Percentiles rank a stretch among this genome's conserved stretches.
Evolutionary conservation across 53 echinoderm and acorn worm species (phyloP).

Genomic region (Stichopus horrens): DNA sequence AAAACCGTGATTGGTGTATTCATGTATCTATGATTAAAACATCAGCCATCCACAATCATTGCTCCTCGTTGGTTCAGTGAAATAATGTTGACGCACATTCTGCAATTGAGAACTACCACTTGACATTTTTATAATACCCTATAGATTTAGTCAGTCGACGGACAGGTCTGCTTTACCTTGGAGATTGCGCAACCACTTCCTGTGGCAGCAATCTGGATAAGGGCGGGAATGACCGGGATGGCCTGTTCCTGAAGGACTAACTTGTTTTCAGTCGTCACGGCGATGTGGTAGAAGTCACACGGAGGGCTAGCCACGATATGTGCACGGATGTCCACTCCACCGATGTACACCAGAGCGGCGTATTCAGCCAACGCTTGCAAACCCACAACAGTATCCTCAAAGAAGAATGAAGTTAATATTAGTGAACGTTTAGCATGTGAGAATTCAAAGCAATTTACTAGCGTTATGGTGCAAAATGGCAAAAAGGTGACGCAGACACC

Average conservation of each 20-base stretch:
- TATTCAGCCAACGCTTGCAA: conserved; percentile 79
- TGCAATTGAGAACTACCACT: no score
- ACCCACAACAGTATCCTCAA: conserved; percentile 81
- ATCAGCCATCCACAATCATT: no score
- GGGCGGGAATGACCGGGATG: conserved; percentile 53
- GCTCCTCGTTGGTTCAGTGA: no score
- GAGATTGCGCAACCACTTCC: conserved; percentile 75
- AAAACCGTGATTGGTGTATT: no score
- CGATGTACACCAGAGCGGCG: conserved; percentile 62
- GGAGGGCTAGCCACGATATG: conserved; percentile 28
- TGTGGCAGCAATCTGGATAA: conserved; percentile 59
- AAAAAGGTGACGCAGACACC: no score
- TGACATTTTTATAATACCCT: no score
- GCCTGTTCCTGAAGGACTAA: conserved; percentile 61
- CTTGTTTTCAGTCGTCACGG: conserved; percentile 59
- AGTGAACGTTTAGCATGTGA: no score
- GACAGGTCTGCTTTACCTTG: conserved; percentile 53
- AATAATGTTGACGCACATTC: no score
- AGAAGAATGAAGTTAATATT: neutral
- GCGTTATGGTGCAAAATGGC: no score
- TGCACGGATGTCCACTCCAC: conserved; percentile 32
- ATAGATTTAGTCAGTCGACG: no score
- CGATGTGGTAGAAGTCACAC: conserved; percentile 32
- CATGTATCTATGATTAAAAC: no score
- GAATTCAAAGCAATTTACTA: no score